Evolutionary conservation across 2,113 vertebrate species (phyloP), one percentile per base, ranked within the genome.

Genomic region (Onychorhynchus coronatus): DNA sequence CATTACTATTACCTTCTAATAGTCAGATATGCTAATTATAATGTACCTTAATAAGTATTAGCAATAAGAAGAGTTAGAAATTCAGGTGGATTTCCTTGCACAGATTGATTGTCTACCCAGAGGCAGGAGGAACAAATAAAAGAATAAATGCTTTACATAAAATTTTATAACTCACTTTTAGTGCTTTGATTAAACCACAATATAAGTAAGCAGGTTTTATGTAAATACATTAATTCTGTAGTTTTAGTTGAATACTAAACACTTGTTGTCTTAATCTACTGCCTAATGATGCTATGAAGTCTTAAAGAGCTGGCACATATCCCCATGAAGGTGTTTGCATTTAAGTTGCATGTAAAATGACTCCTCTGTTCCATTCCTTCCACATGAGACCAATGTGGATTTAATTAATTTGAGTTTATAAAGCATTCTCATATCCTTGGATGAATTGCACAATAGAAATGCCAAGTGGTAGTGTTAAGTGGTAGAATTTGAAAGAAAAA

Each of bases 361-460:
- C 17, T 89, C 30, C 4, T 73, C 37, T 70, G 41, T 85, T 83
- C 23, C 21, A 52, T 46, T 86, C 28, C 24, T 27, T 88, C 47
- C 59, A 66, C 63, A 41, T 58, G 44, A 91, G 33, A 94, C 35
- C 67, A 72, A 77, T 70, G 50, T 52, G 22, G 14, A 15, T 67
- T 93, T 93, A 92, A 95, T 92, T 92, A 79, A 84, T 81, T 83
- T 7, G n/a, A 7, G 2, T 83, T 96, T 91, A 72, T 61, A 89
- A 77, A 81, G 9, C 13, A 44, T 78, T 83, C n/a, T 84, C 19
- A 53, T 72, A 67, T 44, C 55, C 30, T 80, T 73, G 31, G 12
- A 61, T 72, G n/a, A 93, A 84, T 20, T 85, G 9, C 23, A 66
- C 28, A 93, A 65, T 15, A 77, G 71, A 71, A 93, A 47, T 61